phyloP scores from a whole-genome alignment of 2,113 vertebrate species.

The Sander vitreus region DNA sequence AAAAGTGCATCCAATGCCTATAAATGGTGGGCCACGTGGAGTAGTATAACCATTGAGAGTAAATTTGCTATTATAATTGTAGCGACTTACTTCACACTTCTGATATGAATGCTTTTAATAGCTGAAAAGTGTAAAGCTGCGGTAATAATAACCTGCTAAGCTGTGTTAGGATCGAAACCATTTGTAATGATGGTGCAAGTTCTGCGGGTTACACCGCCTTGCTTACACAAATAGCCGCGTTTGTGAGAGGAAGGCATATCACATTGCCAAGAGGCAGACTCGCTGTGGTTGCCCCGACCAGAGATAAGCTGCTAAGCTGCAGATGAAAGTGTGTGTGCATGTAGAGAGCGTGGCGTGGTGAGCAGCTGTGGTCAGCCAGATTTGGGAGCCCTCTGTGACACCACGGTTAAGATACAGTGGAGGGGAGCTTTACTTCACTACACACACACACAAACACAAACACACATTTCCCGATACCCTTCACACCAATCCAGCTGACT shows the following conservation, averaged over 20 bases:
- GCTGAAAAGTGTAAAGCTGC: constrained; percentile 22
- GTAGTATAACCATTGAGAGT: neutral
- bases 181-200: constrained; percentile 59
- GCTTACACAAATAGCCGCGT: constrained; percentile 66
- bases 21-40: neutral
- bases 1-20: constrained; percentile 11
- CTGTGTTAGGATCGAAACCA: constrained; percentile 47
- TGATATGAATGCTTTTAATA: constrained; percentile 28
- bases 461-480: neutral
- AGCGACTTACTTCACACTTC: constrained; percentile 26
- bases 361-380: constrained; percentile 75
- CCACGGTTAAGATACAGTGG: constrained; percentile 37
- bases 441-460: neutral
- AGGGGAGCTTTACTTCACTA: constrained; percentile 22
- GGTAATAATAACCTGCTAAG: constrained; percentile 37
- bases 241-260: constrained; percentile 66
- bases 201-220: constrained; percentile 32
- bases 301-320: constrained; percentile 81
- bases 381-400: constrained; percentile 68
- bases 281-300: constrained; percentile 65
- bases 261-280: constrained; percentile 63
- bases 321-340: constrained; percentile 76
- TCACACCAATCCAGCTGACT: constrained; percentile 20
- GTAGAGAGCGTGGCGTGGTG: constrained; percentile 64
- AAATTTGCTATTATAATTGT: constrained; percentile 8